Evolutionary conservation across 2,113 vertebrate genomes (phyloP).

Genomic region (Serilophus lunatus): DNA sequence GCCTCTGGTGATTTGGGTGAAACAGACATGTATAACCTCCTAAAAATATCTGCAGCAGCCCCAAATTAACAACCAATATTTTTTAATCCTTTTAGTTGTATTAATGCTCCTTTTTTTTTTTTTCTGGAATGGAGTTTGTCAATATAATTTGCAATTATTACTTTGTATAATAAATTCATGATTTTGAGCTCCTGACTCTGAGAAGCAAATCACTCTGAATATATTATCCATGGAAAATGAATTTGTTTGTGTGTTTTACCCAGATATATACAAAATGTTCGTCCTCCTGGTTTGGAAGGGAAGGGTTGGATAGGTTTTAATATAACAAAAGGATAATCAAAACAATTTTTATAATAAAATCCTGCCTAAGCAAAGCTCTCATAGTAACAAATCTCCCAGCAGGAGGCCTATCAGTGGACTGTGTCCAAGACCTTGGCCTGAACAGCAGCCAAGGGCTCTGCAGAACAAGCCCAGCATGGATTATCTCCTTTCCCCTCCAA

Average conservation of each 20-base stretch:
- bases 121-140: slow-evolving; percentile 44
- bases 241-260: slow-evolving; percentile 56
- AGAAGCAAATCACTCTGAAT: slow-evolving; percentile 54
- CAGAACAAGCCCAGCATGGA: slow-evolving; percentile 17
- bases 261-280: slow-evolving; percentile 48
- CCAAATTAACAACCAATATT: slow-evolving; percentile 34
- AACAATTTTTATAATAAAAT: slow-evolving; percentile 63
- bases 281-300: slow-evolving; percentile 6
- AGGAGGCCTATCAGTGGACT: slow-evolving; percentile 43
- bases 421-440: slow-evolving; percentile 60
- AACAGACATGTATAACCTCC: slow-evolving; percentile 39
- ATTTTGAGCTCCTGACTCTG: slow-evolving; percentile 28
- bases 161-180: slow-evolving; percentile 61
- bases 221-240: slow-evolving; percentile 46
- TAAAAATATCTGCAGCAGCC: slow-evolving; percentile 47
- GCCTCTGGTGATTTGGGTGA: slow-evolving; percentile 25
- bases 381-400: slow-evolving; percentile 61
- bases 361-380: slow-evolving; percentile 41
- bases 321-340: slow-evolving; percentile 49
- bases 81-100: slow-evolving; percentile 61
- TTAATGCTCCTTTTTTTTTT: slow-evolving; percentile 36
- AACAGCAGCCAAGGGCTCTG: slow-evolving; percentile 45
- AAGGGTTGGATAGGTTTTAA: slow-evolving; percentile 33
- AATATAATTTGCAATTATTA: slow-evolving; percentile 60
- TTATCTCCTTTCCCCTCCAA: slow-evolving; percentile 64